A percentile compares a stretch with the other conserved stretches of the same genome.
Evolutionary conservation across 1,140 invertebrate species (phyloP).

Genomic region (Aphidius gifuensis): DNA sequence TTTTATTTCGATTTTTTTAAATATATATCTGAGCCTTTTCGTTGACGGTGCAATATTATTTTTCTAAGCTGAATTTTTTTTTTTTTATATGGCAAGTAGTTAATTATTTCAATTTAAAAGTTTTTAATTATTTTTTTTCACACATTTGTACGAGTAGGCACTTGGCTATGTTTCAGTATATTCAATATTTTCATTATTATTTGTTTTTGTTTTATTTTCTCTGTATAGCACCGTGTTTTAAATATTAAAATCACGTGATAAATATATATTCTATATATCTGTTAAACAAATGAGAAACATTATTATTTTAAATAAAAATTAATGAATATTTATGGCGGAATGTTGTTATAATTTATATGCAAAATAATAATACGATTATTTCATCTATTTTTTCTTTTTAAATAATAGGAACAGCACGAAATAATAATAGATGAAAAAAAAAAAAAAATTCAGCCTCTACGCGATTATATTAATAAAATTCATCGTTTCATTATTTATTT

Average conservation of each 20-base stretch:
- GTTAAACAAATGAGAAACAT: no score
- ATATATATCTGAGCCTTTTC: no score
- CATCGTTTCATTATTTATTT: background rate
- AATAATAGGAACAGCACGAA: slow-evolving; percentile 13
- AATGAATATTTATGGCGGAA: no score
- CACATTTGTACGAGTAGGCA: slow-evolving; percentile 45
- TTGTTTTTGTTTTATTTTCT: slow-evolving; percentile 38
- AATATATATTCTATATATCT: no score
- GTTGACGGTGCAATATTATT: no score
- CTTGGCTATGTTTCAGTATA: slow-evolving; percentile 39
- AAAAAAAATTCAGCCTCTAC: slow-evolving; percentile 14
- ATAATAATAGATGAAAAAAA: background rate
- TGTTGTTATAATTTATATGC: no score
- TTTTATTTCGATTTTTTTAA: no score
- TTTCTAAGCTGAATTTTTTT: slow-evolving; percentile 27
- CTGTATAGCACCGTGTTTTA: no score
- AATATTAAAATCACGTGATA: no score
- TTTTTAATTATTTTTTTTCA: slow-evolving; percentile 25
- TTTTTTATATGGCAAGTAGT: background rate
- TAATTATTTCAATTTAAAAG: slow-evolving; percentile 21
- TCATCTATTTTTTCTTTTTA: slow-evolving; percentile 14
- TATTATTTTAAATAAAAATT: no score
- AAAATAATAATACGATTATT: slow-evolving; percentile 17
- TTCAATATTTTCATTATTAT: background rate
- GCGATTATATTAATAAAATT: background rate